A percentile compares a stretch with the other conserved stretches of the same genome.
These are phyloP conservation scores for Atrichornis clamosus DNA, from an alignment of 2,113 vertebrate genomes.

Conservation along the genomic window DNA sequence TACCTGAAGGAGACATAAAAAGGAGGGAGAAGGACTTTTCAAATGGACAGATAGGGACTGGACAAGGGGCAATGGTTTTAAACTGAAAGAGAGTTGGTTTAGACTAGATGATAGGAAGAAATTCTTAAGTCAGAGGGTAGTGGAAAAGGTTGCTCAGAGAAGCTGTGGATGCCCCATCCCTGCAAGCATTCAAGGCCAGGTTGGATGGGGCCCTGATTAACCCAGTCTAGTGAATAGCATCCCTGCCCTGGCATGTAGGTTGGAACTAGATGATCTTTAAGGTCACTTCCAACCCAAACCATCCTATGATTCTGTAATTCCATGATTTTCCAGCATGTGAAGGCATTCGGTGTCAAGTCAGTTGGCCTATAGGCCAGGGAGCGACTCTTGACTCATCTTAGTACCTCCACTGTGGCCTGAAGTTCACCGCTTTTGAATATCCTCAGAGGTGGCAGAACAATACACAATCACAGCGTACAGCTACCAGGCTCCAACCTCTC, in stretches of 20 bases:
- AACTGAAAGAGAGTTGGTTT: not conserved
- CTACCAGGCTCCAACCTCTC: not conserved
- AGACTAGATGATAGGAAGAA: not conserved
- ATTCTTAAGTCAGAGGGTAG: not conserved
- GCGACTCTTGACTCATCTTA: not conserved
- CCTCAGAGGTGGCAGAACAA: not conserved
- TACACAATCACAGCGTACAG: fast-evolving
- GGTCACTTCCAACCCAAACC: not conserved
- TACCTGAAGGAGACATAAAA: not conserved
- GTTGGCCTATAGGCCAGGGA: not conserved
- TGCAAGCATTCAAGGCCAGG: not conserved
- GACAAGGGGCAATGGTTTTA: not conserved
- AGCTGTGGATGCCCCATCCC: not conserved
- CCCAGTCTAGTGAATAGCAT: not conserved
- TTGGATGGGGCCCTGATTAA: not conserved
- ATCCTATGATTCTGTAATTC: not conserved
- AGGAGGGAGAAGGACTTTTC: not conserved
- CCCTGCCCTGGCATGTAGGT: too few species aligned
- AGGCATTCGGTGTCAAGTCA: not conserved
- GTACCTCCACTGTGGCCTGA: not conserved
- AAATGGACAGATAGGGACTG: not conserved
- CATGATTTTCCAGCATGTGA: not conserved
- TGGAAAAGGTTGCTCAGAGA: not conserved
- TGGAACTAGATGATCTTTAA: not conserved
- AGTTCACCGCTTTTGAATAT: not conserved